These are phyloP conservation scores for Pituophis catenifer DNA, from an alignment of 2,113 vertebrate species.

Conservation along the genomic window DNA sequence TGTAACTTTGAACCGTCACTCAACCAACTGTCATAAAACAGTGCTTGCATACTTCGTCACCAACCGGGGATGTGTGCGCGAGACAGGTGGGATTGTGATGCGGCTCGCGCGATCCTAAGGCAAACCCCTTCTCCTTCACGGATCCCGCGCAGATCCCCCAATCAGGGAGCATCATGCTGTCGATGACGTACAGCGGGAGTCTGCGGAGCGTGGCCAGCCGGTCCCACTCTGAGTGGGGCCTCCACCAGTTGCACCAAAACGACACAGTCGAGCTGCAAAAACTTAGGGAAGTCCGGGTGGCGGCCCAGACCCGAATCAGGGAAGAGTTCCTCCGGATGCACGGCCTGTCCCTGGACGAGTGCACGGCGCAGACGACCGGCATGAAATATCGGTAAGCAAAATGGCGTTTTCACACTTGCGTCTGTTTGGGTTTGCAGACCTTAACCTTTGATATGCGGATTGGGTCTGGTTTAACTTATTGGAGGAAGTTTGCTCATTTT, in stretches of 20 bases:
- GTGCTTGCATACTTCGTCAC: not conserved
- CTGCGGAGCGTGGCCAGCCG: slow-evolving; percentile 90
- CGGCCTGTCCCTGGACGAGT: slow-evolving; percentile 86
- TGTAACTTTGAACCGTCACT: not conserved
- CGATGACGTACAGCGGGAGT: slow-evolving; percentile 96
- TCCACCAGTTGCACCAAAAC: slow-evolving; percentile 78
- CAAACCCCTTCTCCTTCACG: slow-evolving; percentile 41
- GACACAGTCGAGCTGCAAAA: slow-evolving; percentile 85
- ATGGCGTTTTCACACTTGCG: fast-evolving
- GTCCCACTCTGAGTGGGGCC: slow-evolving; percentile 90
- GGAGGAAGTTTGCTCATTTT: too few species aligned
- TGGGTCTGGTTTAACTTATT: too few species aligned
- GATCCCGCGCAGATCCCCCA: slow-evolving; percentile 76
- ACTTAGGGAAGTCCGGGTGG: slow-evolving; percentile 86
- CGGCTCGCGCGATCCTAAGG: not conserved
- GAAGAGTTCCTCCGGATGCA: slow-evolving; percentile 97
- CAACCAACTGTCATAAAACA: not conserved
- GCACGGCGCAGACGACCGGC: slow-evolving; percentile 87
- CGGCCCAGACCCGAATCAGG: slow-evolving; percentile 89
- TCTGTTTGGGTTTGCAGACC: too few species aligned
- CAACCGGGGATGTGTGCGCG: fast-evolving
- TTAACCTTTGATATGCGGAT: too few species aligned
- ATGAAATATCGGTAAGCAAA: slow-evolving; percentile 96
- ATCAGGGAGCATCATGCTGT: slow-evolving; percentile 85
- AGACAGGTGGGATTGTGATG: not conserved